phyloP scores from a whole-genome alignment of 2,113 vertebrate species.

The Daphoenositta chrysoptera region DNA sequence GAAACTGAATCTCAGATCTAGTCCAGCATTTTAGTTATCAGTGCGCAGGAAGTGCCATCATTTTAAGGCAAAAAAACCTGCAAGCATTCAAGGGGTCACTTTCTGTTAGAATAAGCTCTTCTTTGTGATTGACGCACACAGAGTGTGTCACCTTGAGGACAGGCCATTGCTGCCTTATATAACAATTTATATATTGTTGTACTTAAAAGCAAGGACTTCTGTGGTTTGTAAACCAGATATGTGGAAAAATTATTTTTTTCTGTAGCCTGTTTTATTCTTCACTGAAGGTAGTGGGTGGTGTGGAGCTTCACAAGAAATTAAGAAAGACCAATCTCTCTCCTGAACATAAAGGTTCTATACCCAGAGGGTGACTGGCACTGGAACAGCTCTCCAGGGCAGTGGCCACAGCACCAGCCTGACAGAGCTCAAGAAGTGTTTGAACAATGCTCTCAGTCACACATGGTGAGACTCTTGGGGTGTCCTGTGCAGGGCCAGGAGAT shows the following conservation, averaged over 20 bases:
- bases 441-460: neutral
- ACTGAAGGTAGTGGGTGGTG: neutral
- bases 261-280: neutral
- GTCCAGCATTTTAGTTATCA: neutral
- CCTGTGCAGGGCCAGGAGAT: neutral
- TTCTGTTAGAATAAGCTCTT: neutral
- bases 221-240: neutral
- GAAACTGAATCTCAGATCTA: constrained; percentile 22
- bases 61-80: neutral
- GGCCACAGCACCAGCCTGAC: neutral
- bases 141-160: neutral
- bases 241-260: neutral
- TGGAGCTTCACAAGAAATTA: neutral
- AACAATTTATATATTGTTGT: neutral
- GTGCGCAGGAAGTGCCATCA: neutral
- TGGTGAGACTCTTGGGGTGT: neutral
- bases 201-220: neutral
- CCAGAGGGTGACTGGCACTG: neutral
- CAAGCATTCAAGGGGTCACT: neutral
- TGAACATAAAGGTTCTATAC: neutral
- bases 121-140: neutral
- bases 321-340: neutral
- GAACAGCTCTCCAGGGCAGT: neutral
- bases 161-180: neutral
- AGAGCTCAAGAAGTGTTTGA: neutral